phyloP scores from a whole-genome alignment of 1,140 invertebrate genomes.

The Drosophila jambulina region DNA sequence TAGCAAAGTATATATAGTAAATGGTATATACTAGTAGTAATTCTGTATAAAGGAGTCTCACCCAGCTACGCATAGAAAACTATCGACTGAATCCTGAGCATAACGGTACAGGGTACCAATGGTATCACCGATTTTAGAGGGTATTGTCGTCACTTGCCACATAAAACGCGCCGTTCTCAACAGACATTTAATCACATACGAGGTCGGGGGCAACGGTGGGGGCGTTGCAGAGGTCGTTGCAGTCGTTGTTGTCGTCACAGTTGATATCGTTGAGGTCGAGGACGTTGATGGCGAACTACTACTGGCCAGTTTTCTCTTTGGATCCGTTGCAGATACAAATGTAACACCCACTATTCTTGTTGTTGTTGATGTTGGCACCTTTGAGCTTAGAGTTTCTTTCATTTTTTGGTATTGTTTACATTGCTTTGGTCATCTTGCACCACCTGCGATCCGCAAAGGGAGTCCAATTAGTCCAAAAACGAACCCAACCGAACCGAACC shows the following conservation, averaged over 20 bases:
- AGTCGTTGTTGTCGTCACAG: conserved; percentile 12
- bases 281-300: conserved; percentile 23
- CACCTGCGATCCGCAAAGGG: conserved; percentile 20
- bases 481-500: conserved; percentile 28
- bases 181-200: conserved; percentile 83
- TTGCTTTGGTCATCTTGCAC: conserved; percentile 53
- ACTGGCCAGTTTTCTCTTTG: conserved; percentile 33
- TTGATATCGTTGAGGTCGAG: conserved; percentile 27
- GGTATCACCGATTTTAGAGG: conserved; percentile 82
- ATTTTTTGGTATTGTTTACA: conserved; percentile 71
- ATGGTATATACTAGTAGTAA: too few relatives aligned
- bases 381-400: conserved; percentile 72
- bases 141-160: conserved; percentile 84
- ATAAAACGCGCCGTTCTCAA: conserved; percentile 82
- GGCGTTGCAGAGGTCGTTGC: conserved; percentile 13
- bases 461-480: conserved; percentile 10
- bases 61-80: conserved; percentile 84
- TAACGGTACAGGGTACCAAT: conserved; percentile 81
- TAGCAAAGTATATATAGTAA: too few relatives aligned
- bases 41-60: conserved; percentile 56
- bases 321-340: conserved; percentile 37
- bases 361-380: conserved; percentile 58
- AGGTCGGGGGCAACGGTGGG: conserved; percentile 38
- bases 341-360: conserved; percentile 25
- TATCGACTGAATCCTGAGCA: conserved; percentile 82